phyloP scores from a whole-genome alignment of 2,888 invertebrate species.

The Enoplolaimus lenunculus region DNA sequence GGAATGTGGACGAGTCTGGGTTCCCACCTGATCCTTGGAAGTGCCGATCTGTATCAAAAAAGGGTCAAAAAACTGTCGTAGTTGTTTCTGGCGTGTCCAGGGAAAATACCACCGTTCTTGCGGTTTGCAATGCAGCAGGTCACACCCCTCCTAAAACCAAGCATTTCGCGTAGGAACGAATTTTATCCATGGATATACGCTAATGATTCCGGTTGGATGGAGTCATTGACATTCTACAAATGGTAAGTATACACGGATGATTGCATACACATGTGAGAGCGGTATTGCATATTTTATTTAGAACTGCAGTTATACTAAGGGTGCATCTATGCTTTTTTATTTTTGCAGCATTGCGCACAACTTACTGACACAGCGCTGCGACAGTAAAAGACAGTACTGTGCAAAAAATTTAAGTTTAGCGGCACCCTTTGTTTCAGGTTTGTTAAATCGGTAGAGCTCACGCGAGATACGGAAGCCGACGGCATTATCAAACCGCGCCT shows the following conservation, averaged over 20 bases:
- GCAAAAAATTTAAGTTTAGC: no score
- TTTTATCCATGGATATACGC: not conserved
- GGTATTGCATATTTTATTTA: no score
- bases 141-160: not conserved
- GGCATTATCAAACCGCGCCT: not conserved
- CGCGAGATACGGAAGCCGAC: not conserved
- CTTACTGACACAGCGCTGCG: no score
- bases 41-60: not conserved
- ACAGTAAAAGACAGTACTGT: no score
- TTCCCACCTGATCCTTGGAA: not conserved
- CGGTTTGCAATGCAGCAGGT: not conserved
- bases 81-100: not conserved
- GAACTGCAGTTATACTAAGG: no score
- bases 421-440: no score
- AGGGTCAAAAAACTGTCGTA: not conserved
- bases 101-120: not conserved
- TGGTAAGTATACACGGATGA: no score
- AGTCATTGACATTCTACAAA: not conserved
- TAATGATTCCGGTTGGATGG: not conserved
- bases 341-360: no score
- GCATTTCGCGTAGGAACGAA: not conserved
- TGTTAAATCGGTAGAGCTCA: not conserved
- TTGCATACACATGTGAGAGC: no score
- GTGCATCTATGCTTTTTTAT: no score
- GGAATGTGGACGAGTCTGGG: not conserved